Percentiles rank a stretch among this genome's conserved stretches.
phyloP scores from a whole-genome alignment of 2,113 vertebrate species.

The Meles meles region DNA sequence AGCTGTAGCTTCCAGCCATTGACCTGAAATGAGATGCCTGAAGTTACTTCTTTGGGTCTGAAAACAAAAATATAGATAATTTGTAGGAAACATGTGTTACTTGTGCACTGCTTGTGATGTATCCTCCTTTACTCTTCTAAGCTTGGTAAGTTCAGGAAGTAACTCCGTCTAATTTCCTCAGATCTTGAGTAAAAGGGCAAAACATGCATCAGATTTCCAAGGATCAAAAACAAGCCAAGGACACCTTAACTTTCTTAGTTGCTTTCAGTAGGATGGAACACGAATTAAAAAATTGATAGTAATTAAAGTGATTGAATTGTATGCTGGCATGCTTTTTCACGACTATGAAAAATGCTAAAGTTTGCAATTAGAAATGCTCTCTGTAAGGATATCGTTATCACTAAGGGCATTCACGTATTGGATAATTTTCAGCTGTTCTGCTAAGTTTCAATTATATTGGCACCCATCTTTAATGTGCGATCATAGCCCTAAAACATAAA shows the following conservation, averaged over 20 bases:
- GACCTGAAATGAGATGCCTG: neutral
- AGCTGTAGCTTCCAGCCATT: neutral
- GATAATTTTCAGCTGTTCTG: neutral
- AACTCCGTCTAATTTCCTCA: neutral
- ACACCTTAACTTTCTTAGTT: neutral
- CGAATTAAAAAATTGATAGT: neutral
- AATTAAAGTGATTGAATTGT: constrained; percentile 1
- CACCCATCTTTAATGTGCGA: neutral
- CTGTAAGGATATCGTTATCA: neutral
- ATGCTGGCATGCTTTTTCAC: neutral
- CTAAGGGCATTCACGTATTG: neutral
- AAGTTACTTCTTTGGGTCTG: neutral
- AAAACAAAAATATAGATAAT: neutral
- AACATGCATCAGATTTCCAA: neutral
- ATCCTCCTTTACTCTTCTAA: neutral
- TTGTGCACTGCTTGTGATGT: neutral
- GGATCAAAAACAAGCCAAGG: neutral
- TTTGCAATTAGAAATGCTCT: neutral
- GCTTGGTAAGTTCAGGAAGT: neutral
- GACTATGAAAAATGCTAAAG: neutral
- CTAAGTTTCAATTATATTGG: neutral
- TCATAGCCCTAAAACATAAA: neutral
- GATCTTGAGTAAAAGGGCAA: neutral
- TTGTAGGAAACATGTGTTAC: neutral
- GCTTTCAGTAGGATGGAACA: neutral